Percentiles rank a stretch among this genome's conserved stretches.
Conservation (phyloP, 2,888 invertebrate species). For the Noctua janthe region DNA sequence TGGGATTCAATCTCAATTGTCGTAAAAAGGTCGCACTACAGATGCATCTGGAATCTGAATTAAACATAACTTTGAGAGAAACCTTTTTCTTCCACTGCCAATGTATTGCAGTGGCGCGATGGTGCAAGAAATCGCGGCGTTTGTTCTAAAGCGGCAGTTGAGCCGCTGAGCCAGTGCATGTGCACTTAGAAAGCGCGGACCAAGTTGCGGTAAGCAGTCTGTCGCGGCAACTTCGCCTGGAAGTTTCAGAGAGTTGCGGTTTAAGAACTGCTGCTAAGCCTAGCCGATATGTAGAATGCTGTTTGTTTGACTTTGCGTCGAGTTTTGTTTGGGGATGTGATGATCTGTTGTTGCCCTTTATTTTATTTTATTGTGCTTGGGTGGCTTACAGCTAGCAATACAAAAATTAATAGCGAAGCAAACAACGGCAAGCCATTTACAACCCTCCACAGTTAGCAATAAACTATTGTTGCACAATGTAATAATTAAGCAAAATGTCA, state of each 20-base stretch:
- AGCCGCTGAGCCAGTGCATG: slow-evolving; percentile 6
- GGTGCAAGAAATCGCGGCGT: slow-evolving; percentile 38
- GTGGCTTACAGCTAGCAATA: too few relatives aligned
- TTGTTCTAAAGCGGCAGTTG: slow-evolving; percentile 39
- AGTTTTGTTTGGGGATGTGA: slow-evolving; percentile 1
- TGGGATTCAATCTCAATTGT: not conserved
- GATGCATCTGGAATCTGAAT: slow-evolving; percentile 2
- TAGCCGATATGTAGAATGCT: slow-evolving; percentile 26
- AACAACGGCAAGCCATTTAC: too few relatives aligned
- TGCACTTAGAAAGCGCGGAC: slow-evolving; percentile 11
- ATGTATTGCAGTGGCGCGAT: slow-evolving; percentile 20
- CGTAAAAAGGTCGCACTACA: not conserved
- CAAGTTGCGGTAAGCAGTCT: slow-evolving; percentile 31
- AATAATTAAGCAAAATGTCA: too few relatives aligned
- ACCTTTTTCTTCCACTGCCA: not conserved
- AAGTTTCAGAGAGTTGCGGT: slow-evolving; percentile 34
- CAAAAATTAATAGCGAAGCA: too few relatives aligned
- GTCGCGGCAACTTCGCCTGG: slow-evolving; percentile 35
- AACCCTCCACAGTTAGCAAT: too few relatives aligned
- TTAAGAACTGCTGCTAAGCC: slow-evolving; percentile 53
- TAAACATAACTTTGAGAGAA: slow-evolving; percentile 2
- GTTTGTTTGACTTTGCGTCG: slow-evolving; percentile 37
- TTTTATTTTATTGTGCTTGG: too few relatives aligned
- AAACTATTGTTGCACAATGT: too few relatives aligned
- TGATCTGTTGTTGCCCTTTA: not conserved